Base-by-base conservation (phyloP, 2,888 invertebrate genomes). In the Acrocera orbiculus region DNA sequence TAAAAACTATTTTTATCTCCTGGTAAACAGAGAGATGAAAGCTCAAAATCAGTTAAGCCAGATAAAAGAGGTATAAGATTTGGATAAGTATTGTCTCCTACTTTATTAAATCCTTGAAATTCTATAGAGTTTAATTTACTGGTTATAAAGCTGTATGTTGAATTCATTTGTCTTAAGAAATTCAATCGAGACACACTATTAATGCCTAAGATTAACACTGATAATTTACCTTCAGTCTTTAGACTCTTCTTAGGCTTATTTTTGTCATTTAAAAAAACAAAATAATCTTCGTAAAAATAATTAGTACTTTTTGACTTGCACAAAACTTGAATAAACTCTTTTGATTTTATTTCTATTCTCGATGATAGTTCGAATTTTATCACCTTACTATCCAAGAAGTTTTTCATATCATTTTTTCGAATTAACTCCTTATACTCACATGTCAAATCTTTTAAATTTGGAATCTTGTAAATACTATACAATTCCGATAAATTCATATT, bases 71-170 rank as follows among this genome's bases (percentile, higher is more conserved):
- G 81, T 6, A 81, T 70, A 37, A 93, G 54, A 56, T 93, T 93
- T 1, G 89, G 87, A 53, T 82, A 90, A 0, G 92, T 92, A 55
- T 92, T 93, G 56, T 92, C 92, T 4, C 76, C 93, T 7, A 93
- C 80, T 66, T 92, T 93, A 52, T 83, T 89, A 56, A 86, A 90
- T 5, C 92, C 93, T 43, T 77, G 57, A 52, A 93, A 65, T 52
- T 86, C 86, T 32, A 82, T 66, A 24, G 76, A 76, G 10, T 67
- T 66, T 39, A 80, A 61, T 17, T 50, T 45, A 11, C 69, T 56
- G 37, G 66, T 62, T 17, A 82, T 56, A 42, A 68, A 69, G 2
- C 58, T 49, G 4, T 64, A 57, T 1, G 83, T 82, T 47, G 66
- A 66, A 0, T 79, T 79, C 78, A 90, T 78, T 46, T 81, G 81